These are phyloP conservation scores for Sciurus niger DNA, from an alignment of 2,113 vertebrate species.

Conservation along the genomic window DNA sequence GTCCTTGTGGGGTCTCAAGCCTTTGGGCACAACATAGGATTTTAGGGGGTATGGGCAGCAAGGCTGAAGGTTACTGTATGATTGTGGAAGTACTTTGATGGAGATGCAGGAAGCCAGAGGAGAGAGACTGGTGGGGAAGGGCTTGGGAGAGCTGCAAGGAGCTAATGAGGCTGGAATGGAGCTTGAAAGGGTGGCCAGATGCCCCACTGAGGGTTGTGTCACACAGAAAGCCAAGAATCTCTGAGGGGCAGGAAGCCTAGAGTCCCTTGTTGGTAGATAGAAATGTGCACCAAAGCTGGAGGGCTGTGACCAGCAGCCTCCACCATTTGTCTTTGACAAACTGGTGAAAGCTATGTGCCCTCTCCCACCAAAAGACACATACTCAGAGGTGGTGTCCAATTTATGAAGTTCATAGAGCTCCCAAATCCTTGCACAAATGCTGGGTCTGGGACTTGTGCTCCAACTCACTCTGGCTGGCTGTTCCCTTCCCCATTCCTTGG, in stretches of 20 bases:
- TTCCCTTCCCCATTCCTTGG: not conserved
- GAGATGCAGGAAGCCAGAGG: not conserved
- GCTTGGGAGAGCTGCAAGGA: not conserved
- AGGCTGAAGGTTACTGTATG: not conserved
- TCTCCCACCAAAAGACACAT: not conserved
- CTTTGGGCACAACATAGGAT: too few relatives aligned
- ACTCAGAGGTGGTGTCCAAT: not conserved
- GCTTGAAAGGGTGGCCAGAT: not conserved
- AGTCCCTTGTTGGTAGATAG: not conserved
- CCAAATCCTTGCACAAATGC: not conserved
- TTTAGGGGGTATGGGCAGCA: not conserved
- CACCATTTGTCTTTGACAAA: not conserved
- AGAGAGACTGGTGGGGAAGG: not conserved
- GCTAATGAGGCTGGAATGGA: not conserved
- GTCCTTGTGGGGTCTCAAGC: too few relatives aligned
- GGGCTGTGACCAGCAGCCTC: not conserved
- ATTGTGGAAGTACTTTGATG: not conserved
- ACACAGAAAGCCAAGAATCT: not conserved
- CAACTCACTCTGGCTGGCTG: not conserved
- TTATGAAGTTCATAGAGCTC: not conserved
- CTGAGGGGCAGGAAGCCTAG: not conserved
- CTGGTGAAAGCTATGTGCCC: not conserved
- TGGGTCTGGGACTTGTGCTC: not conserved
- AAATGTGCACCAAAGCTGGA: not conserved
- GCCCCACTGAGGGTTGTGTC: not conserved